Evolutionary conservation across 2,797 vertebrate species (phyloP).

Genomic region (Pantherophis alleghaniensis): DNA sequence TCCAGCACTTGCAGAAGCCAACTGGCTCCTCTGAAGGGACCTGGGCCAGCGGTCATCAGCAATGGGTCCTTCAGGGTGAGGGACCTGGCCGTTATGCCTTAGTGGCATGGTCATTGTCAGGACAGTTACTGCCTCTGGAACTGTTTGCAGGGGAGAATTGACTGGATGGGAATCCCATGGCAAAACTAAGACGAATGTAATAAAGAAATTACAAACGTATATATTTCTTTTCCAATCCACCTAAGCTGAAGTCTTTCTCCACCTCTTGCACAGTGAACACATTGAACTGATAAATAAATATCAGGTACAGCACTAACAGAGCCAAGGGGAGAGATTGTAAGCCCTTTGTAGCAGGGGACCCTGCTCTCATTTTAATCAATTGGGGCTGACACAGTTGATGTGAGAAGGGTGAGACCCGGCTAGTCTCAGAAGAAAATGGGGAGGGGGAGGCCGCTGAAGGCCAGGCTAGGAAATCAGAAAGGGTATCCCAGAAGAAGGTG

Average conservation of each 20-base stretch:
- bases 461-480: not conserved
- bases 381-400: not conserved
- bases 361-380: not conserved
- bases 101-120: not conserved
- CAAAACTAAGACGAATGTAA: not conserved
- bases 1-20: not conserved
- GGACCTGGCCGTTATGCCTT: not conserved
- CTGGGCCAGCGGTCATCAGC: not conserved
- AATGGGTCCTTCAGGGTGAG: not conserved
- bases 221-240: not conserved
- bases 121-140: not conserved
- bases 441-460: not conserved
- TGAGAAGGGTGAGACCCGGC: not conserved
- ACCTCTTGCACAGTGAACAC: not conserved
- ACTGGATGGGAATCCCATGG: not conserved
- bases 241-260: not conserved
- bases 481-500: not conserved
- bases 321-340: not conserved
- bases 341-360: not conserved
- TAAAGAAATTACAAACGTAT: not conserved
- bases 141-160: not conserved
- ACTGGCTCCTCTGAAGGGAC: not conserved
- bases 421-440: not conserved
- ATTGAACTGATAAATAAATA: not conserved
- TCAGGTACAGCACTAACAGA: no score